Percentiles rank a stretch among this genome's conserved stretches.
Conservation (phyloP, 2,113 vertebrate genomes). For the Hyperopisus bebe region DNA sequence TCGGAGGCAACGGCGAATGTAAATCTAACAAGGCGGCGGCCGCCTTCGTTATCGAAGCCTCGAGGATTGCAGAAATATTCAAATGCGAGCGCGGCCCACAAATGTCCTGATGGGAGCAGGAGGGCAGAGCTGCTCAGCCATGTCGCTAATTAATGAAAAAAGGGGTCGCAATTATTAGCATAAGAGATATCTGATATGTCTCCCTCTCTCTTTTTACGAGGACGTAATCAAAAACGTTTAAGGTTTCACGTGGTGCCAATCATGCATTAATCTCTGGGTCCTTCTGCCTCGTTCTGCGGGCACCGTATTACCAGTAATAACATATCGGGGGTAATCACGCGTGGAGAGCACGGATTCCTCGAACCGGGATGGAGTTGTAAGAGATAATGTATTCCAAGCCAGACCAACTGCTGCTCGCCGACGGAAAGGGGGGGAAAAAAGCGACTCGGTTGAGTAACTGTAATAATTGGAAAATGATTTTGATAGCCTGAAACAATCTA, state of each 20-base stretch:
- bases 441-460: slow-evolving; percentile 95
- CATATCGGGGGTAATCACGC: slow-evolving; percentile 80
- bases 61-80: slow-evolving; percentile 25
- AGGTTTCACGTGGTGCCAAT: slow-evolving; percentile 56
- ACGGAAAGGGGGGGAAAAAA: slow-evolving; percentile 47
- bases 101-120: slow-evolving; percentile 43
- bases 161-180: slow-evolving; percentile 31
- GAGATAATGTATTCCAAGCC: slow-evolving; percentile 89
- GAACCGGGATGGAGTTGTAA: slow-evolving; percentile 81
- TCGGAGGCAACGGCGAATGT: neutral
- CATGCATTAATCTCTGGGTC: slow-evolving; percentile 47
- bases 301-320: slow-evolving; percentile 65
- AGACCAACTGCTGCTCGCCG: slow-evolving; percentile 84
- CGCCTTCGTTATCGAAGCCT: slow-evolving; percentile 32
- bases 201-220: slow-evolving; percentile 30
- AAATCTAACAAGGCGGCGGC: neutral
- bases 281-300: slow-evolving; percentile 50
- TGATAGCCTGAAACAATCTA: slow-evolving; percentile 99
- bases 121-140: slow-evolving; percentile 42
- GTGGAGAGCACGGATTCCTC: slow-evolving; percentile 64
- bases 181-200: slow-evolving; percentile 43
- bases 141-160: slow-evolving; percentile 49
- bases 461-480: slow-evolving; percentile 99
- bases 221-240: slow-evolving; percentile 53
- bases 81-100: slow-evolving; percentile 31